Percentiles rank a stretch among this genome's conserved stretches.
These are phyloP conservation scores for Heliconius melpomene DNA, from an alignment of 1,140 invertebrate species.

Conservation along the genomic window DNA sequence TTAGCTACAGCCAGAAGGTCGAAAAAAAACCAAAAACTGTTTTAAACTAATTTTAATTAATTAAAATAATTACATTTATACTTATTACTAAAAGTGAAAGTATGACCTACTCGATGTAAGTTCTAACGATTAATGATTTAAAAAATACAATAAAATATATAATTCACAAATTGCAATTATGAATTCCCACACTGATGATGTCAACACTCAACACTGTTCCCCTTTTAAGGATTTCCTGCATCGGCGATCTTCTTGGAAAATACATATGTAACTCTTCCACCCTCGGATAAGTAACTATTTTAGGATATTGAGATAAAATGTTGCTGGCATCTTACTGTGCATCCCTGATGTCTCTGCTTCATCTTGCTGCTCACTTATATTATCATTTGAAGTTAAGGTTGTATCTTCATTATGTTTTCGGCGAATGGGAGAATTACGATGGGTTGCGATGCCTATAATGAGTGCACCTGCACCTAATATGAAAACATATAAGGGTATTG, in stretches of 20 bases:
- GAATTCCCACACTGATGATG: too few relatives aligned
- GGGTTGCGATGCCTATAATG: neutral
- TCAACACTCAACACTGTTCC: too few relatives aligned
- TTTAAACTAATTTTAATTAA: neutral
- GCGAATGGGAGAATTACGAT: too few relatives aligned
- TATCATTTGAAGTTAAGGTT: neutral
- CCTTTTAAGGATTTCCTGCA: too few relatives aligned
- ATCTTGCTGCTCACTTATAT: neutral
- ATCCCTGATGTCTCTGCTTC: neutral
- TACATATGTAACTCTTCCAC: constrained; percentile 11
- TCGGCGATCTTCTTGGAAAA: too few relatives aligned
- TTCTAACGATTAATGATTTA: too few relatives aligned
- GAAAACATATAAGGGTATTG: constrained; percentile 9
- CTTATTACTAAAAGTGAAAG: neutral
- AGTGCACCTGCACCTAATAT: neutral
- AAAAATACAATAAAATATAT: too few relatives aligned
- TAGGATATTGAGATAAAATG: neutral
- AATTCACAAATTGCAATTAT: too few relatives aligned
- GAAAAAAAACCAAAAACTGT: neutral
- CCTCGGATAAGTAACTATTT: constrained; percentile 10
- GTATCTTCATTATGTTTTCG: neutral
- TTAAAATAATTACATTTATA: constrained; percentile 4
- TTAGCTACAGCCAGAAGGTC: neutral
- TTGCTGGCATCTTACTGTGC: neutral
- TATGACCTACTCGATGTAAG: neutral